These are phyloP conservation scores for Clanis bilineata DNA, from an alignment of 2,888 invertebrate species.

Conservation along the genomic window DNA sequence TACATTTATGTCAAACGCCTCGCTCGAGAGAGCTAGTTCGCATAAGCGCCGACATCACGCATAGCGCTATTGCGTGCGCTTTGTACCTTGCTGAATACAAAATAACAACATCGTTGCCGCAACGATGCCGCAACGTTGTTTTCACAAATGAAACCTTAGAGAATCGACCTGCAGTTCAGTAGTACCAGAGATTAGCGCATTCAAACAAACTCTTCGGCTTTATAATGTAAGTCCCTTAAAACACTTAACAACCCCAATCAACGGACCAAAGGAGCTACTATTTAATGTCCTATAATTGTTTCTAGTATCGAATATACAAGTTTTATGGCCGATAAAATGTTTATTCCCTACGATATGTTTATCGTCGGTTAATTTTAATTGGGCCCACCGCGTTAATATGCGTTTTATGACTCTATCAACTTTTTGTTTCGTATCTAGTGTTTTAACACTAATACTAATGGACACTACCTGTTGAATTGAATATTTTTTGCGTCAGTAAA, in stretches of 20 bases:
- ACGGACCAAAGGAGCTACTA: constrained; percentile 5
- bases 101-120: too few species aligned
- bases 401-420: constrained; percentile 25
- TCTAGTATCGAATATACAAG: constrained; percentile 7
- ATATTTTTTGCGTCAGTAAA: not conserved
- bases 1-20: too few species aligned
- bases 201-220: too few species aligned
- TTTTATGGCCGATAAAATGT: constrained; percentile 19
- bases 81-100: too few species aligned
- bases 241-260: not conserved
- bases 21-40: too few species aligned
- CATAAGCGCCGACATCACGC: too few species aligned
- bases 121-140: too few species aligned
- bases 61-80: too few species aligned
- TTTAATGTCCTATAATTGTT: constrained; percentile 22
- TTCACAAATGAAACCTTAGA: too few species aligned
- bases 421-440: constrained; percentile 7
- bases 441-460: not conserved
- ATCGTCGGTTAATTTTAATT: constrained; percentile 66
- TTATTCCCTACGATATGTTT: constrained; percentile 45
- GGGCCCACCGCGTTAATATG: constrained; percentile 62
- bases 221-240: too few species aligned
- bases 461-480: not conserved
- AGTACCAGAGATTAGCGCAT: too few species aligned
- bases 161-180: too few species aligned